phyloP scores from a whole-genome alignment of 2,888 invertebrate genomes.

The Sipunculus nudus region DNA sequence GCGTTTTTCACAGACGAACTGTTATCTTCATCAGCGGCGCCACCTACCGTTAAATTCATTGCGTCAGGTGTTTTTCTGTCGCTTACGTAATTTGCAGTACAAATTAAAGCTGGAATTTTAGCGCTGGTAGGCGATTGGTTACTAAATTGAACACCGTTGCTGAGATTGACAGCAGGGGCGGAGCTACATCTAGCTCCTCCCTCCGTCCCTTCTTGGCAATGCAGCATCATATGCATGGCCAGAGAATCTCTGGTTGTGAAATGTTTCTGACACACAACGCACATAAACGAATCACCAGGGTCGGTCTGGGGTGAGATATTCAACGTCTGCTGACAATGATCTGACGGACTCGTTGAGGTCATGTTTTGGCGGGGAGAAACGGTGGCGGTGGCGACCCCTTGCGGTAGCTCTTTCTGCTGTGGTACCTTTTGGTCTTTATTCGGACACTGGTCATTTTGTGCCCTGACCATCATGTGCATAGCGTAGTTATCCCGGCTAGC shows the following conservation, averaged over 20 bases:
- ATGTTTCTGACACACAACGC: slow-evolving; percentile 43
- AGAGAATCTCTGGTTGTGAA: slow-evolving; percentile 57
- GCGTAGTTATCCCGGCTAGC: slow-evolving; percentile 64
- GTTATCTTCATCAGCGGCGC: no score
- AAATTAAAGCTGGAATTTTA: no score
- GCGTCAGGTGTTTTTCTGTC: no score
- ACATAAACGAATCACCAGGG: not conserved
- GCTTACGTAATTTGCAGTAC: no score
- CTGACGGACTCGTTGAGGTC: not conserved
- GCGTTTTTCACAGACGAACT: no score
- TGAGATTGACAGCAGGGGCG: no score
- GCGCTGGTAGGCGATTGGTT: no score
- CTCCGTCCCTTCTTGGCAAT: slow-evolving; percentile 5
- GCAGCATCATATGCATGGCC: slow-evolving; percentile 63
- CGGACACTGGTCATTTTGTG: slow-evolving; percentile 58
- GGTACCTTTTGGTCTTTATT: no score
- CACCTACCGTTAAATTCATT: no score
- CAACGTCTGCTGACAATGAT: not conserved
- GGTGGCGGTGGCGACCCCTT: slow-evolving; percentile 4
- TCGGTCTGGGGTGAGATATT: not conserved
- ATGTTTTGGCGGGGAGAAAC: not conserved
- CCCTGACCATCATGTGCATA: slow-evolving; percentile 66
- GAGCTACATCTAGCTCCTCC: no score
- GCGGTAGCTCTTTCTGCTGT: no score
- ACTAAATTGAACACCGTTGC: no score